Conservation (phyloP, 2,113 vertebrate genomes). For the Carassius auratus region DNA sequence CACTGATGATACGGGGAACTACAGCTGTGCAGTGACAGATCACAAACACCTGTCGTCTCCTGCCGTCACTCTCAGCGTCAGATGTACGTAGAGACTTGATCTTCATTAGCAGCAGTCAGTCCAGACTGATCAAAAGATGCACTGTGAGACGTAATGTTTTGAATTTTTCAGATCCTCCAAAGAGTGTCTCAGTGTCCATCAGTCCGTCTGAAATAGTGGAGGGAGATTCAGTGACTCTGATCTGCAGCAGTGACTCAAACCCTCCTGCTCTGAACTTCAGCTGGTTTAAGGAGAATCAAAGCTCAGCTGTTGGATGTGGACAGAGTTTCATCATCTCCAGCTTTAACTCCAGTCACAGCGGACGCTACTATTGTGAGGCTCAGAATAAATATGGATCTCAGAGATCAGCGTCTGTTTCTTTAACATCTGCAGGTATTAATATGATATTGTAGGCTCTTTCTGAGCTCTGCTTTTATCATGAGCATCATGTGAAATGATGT, state of each 20-base stretch:
- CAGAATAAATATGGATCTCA: constrained; percentile 40
- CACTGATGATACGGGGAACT: constrained; percentile 27
- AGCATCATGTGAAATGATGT: neutral
- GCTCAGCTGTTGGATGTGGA: constrained; percentile 37
- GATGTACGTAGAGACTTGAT: neutral
- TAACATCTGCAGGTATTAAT: neutral
- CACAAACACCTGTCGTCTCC: neutral
- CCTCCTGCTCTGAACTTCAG: constrained; percentile 9
- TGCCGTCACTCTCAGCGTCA: neutral
- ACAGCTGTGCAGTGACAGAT: constrained; percentile 21
- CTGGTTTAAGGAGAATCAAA: neutral
- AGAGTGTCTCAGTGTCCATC: neutral
- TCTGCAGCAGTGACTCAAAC: constrained; percentile 27
- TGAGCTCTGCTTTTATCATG: neutral
- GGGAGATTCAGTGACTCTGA: constrained; percentile 49
- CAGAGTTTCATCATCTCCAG: constrained; percentile 33
- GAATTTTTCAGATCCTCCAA: neutral
- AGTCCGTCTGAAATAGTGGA: neutral
- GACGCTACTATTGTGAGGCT: constrained; percentile 49
- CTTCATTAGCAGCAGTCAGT: neutral
- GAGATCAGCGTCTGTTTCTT: neutral
- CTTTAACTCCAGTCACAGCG: constrained; percentile 12
- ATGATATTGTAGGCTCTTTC: neutral
- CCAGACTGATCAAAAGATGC: neutral
- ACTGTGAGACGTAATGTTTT: neutral